Percentiles rank a stretch among this genome's conserved stretches.
phyloP scores from a whole-genome alignment of 1,140 invertebrate species.

The Maniola jurtina region DNA sequence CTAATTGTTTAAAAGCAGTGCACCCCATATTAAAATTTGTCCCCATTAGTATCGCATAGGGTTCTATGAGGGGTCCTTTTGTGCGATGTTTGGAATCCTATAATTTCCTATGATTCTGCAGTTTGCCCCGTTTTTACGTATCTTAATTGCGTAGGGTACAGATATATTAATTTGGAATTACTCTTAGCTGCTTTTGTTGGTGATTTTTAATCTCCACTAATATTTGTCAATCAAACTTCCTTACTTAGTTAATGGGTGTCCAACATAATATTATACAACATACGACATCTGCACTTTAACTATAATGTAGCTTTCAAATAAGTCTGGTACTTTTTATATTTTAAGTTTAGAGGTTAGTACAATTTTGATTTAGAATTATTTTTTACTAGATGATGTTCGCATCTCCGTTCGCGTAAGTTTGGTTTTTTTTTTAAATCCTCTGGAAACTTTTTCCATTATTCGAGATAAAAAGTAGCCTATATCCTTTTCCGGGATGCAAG shows the following conservation, averaged over 20 bases:
- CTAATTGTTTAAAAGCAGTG: constrained; percentile 65
- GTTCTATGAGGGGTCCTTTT: constrained; percentile 54
- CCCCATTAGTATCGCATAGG: constrained; percentile 60
- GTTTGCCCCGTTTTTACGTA: constrained; percentile 54
- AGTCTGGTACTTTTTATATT: too few species aligned
- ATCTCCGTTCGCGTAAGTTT: too few species aligned
- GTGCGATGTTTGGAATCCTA: constrained; percentile 68
- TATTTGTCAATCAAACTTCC: constrained; percentile 33
- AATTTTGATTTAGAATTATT: too few species aligned
- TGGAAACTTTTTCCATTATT: too few species aligned
- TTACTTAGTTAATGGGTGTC: background rate
- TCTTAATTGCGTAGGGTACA: constrained; percentile 55
- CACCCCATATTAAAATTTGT: constrained; percentile 75
- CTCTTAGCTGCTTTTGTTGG: constrained; percentile 51
- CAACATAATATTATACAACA: too few species aligned
- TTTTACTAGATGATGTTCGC: too few species aligned
- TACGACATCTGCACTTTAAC: too few species aligned
- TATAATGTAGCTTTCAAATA: too few species aligned
- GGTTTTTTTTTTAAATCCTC: too few species aligned
- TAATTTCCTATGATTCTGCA: constrained; percentile 74
- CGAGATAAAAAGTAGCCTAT: too few species aligned
- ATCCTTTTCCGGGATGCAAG: too few species aligned
- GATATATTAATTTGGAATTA: constrained; percentile 59
- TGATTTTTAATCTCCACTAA: constrained; percentile 59
- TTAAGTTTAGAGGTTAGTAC: too few species aligned